Evolutionary conservation across 2,888 invertebrate genomes (phyloP).

Genomic region (Isotomurus palustris): DNA sequence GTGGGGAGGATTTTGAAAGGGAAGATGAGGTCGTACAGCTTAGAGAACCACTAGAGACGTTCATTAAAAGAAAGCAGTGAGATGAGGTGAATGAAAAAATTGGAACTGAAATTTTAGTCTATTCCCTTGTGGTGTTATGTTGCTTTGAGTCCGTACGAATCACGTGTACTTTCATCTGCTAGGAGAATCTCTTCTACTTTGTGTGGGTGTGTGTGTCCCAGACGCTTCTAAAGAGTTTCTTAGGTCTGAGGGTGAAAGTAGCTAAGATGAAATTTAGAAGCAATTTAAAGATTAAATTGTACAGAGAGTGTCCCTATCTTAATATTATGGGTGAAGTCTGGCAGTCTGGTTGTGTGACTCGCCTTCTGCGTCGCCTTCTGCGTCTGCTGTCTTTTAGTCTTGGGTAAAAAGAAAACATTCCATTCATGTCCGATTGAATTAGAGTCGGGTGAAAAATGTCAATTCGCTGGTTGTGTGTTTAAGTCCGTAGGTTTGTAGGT

Average conservation of each 20-base stretch:
- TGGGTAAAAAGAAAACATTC: constrained; percentile 13
- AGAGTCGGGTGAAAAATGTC: constrained; percentile 41
- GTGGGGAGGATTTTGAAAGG: too few relatives aligned
- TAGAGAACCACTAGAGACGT: constrained; percentile 8
- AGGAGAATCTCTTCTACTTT: too few relatives aligned
- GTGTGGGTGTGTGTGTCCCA: too few relatives aligned
- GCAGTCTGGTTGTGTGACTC: too few relatives aligned
- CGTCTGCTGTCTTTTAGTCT: too few relatives aligned
- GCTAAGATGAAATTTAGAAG: constrained; percentile 34
- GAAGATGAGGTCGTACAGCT: not conserved
- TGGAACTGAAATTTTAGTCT: constrained; percentile 33
- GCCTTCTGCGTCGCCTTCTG: constrained; percentile 15
- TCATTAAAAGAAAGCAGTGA: constrained; percentile 8
- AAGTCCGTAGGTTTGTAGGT: too few relatives aligned
- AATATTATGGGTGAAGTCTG: constrained; percentile 32
- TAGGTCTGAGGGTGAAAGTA: too few relatives aligned
- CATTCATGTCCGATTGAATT: constrained; percentile 36
- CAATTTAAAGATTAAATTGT: constrained; percentile 43
- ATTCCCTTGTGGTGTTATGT: constrained; percentile 2
- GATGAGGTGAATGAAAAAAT: constrained; percentile 21
- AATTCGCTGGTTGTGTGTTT: constrained; percentile 17
- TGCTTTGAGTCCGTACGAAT: not conserved
- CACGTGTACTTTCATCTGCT: too few relatives aligned
- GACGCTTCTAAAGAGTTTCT: too few relatives aligned
- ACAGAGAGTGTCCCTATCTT: constrained; percentile 20